A percentile compares a stretch with the other conserved stretches of the same genome.
Evolutionary conservation across 2,888 invertebrate genomes (phyloP).

Genomic region (Oligia strigilis): DNA sequence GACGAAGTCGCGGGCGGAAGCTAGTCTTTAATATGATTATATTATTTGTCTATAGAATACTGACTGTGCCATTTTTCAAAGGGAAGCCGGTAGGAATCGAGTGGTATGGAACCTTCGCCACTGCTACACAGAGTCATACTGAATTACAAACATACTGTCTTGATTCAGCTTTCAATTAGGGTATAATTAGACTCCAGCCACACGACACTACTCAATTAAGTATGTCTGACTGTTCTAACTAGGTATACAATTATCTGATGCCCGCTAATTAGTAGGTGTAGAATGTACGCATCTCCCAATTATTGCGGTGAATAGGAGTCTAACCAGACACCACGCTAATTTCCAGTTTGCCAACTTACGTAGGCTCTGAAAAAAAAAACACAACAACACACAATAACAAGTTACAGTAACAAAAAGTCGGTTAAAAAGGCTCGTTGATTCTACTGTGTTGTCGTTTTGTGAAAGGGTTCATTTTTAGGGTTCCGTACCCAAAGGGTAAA

Average conservation of each 20-base stretch:
- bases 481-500: too few relatives aligned
- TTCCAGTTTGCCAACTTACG: neutral
- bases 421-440: too few relatives aligned
- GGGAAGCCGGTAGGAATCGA: too few relatives aligned
- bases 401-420: too few relatives aligned
- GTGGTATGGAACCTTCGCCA: too few relatives aligned
- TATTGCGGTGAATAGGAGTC: conserved; percentile 13
- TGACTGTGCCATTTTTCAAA: too few relatives aligned
- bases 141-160: conserved; percentile 12
- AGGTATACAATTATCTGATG: conserved; percentile 22
- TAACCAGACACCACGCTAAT: neutral
- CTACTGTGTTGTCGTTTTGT: too few relatives aligned
- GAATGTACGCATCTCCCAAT: conserved; percentile 23
- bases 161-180: conserved; percentile 15
- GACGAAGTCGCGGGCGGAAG: too few relatives aligned
- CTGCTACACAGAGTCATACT: neutral
- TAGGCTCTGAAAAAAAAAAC: neutral
- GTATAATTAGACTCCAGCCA: conserved; percentile 29
- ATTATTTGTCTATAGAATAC: too few relatives aligned
- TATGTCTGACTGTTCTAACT: conserved; percentile 19
- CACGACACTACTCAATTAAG: conserved; percentile 40
- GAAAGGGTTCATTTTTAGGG: too few relatives aligned
- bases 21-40: too few relatives aligned
- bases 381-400: too few relatives aligned
- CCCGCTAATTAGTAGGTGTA: conserved; percentile 23